Conservation (phyloP, 2,113 vertebrate species). For the Hemibates koningsi region DNA sequence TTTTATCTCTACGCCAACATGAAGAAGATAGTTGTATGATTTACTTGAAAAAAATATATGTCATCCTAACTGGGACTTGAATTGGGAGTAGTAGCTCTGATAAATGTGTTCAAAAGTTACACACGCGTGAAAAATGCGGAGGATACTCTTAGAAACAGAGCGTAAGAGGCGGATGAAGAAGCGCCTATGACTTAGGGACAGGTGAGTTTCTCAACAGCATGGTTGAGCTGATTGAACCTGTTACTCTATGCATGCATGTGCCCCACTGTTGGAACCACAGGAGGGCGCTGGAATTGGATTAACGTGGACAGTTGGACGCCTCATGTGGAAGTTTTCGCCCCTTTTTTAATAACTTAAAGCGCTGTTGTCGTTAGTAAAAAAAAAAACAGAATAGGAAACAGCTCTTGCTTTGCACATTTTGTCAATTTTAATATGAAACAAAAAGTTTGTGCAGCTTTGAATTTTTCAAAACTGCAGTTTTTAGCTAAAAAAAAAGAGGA, state of each 20-base stretch:
- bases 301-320: neutral
- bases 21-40: neutral
- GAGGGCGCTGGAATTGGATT: slow-evolving; percentile 27
- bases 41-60: neutral
- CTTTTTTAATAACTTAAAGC: neutral
- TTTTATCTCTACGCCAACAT: neutral
- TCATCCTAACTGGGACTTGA: neutral
- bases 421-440: neutral
- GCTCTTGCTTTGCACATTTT: neutral
- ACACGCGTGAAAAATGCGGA: neutral
- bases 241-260: neutral
- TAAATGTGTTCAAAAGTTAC: neutral
- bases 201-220: neutral
- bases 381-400: neutral
- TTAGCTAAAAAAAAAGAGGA: neutral
- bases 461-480: neutral
- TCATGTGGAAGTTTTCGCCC: slow-evolving; percentile 18
- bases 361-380: neutral
- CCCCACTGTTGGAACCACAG: neutral
- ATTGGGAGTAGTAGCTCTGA: neutral
- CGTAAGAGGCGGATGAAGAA: neutral
- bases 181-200: neutral
- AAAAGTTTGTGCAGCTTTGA: neutral
- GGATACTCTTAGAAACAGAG: neutral
- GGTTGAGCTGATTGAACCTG: slow-evolving; percentile 12